Base-by-base conservation (phyloP, 2,888 invertebrate genomes). In the Yponomeuta plumbellus region DNA sequence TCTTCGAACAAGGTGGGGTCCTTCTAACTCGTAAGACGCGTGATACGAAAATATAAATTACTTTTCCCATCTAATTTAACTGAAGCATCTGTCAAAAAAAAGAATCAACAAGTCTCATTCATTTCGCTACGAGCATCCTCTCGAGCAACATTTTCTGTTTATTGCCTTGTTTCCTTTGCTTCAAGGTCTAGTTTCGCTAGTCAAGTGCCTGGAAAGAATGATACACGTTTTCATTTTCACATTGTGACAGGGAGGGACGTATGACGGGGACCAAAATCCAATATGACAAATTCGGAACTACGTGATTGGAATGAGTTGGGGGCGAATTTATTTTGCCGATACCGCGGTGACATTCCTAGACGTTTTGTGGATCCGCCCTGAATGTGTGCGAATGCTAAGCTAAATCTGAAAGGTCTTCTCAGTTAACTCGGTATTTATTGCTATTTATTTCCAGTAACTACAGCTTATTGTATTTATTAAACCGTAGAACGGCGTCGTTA, bases 271-370 rank as follows among this genome's bases (percentile, higher is more conserved):
- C 78, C 82, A 84, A 89, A 90, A 90, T 91, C 90, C 90, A 91
- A 91, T 91, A 91, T 91, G 90, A 90, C 90, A 91, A 91, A 90
- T 91, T 91, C 86, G 85, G 84, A 81, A 83, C 81, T 84, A 90
- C 90, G 90, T 91, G 90, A 88, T 88, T 86, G 85, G 90, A 90
- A 90, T 91, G 83, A 84, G 79, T 80, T 80, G 80, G 76, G 76
- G 70, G 68, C 70, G 81, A 84, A 85, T 88, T 84, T 87, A 84
- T 87, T 87, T 84, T 83, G 78, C 62, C 56, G n/a, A 64, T 57
- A n/a, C 44, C 44, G 78, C 79, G 72, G 73, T 76, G 73, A 73
- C 75, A 73, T 78, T 72, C 72, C 65, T 67, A 66, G 68, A 67
- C 70, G 71, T 70, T 70, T 52, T 63, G 40, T 21, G 40, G 44